Conservation (phyloP, 2,113 vertebrate species). For the Brienomyrus brachyistius region DNA sequence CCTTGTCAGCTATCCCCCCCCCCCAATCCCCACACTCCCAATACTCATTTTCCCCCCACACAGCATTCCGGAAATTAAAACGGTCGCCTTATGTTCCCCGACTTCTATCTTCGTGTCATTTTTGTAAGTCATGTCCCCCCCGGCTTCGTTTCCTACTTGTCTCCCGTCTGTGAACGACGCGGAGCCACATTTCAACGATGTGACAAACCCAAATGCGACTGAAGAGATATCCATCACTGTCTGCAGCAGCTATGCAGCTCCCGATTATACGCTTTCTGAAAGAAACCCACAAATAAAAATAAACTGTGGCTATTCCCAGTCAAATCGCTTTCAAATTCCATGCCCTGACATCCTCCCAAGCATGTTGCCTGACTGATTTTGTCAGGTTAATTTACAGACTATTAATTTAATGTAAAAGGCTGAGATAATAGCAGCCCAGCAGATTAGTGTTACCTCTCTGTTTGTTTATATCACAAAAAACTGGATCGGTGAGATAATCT, state of each 20-base stretch:
- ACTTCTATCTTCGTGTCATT: background rate
- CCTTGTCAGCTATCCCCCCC: background rate
- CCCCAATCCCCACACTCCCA: background rate
- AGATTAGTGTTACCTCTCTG: background rate
- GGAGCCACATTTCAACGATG: background rate
- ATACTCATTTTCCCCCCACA: background rate
- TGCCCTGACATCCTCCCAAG: background rate
- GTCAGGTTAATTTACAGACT: background rate
- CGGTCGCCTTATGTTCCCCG: background rate
- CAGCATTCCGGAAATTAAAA: background rate
- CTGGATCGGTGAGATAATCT: background rate
- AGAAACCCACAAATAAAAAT: background rate
- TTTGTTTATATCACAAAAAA: background rate
- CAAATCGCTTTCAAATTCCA: background rate
- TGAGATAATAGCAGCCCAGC: background rate
- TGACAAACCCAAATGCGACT: background rate
- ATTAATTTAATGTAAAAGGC: background rate
- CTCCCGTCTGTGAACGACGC: background rate
- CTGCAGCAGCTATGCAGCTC: background rate
- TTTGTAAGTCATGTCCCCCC: background rate
- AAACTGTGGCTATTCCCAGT: background rate
- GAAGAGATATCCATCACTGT: conserved; percentile 20
- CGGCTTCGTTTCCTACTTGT: conserved; percentile 16
- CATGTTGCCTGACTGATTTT: background rate
- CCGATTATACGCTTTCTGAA: background rate